Percentiles rank a stretch among this genome's conserved stretches.
Evolutionary conservation across 2,113 vertebrate genomes (phyloP).

Genomic region (Paramormyrops kingsleyae): DNA sequence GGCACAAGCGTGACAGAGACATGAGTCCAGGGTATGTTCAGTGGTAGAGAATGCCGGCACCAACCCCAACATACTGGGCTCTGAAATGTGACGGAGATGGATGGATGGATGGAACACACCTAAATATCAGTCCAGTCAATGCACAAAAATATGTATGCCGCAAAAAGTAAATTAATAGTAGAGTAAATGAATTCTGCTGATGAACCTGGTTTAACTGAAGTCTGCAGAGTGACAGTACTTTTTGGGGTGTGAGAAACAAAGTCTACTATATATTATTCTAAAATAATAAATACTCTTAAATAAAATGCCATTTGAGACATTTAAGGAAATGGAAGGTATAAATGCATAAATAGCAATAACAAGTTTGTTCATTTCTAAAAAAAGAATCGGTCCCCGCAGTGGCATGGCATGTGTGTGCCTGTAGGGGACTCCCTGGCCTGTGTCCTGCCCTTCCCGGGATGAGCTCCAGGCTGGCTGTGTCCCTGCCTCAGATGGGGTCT

Average conservation of each 20-base stretch:
- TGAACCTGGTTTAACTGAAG: neutral
- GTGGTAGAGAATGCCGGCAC: neutral
- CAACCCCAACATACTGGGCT: neutral
- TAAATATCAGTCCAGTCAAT: neutral
- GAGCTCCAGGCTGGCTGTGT: neutral
- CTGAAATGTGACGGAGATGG: neutral
- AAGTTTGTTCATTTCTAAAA: neutral
- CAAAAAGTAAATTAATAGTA: neutral
- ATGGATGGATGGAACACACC: neutral
- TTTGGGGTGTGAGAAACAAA: neutral
- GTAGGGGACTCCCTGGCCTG: neutral
- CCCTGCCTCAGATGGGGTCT: neutral
- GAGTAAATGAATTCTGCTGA: neutral
- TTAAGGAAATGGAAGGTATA: neutral
- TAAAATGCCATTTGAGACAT: neutral
- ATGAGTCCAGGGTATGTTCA: neutral
- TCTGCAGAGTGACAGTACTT: neutral
- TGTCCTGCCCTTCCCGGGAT: neutral
- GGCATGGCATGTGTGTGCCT: neutral
- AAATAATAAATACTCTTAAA: neutral
- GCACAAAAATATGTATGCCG: neutral
- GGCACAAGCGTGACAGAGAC: neutral
- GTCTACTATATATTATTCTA: neutral
- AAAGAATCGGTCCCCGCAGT: neutral
- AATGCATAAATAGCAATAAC: neutral